These are phyloP conservation scores for Bursaphelenchus okinawaensis DNA, from an alignment of 2,888 invertebrate genomes.

Conservation along the genomic window DNA sequence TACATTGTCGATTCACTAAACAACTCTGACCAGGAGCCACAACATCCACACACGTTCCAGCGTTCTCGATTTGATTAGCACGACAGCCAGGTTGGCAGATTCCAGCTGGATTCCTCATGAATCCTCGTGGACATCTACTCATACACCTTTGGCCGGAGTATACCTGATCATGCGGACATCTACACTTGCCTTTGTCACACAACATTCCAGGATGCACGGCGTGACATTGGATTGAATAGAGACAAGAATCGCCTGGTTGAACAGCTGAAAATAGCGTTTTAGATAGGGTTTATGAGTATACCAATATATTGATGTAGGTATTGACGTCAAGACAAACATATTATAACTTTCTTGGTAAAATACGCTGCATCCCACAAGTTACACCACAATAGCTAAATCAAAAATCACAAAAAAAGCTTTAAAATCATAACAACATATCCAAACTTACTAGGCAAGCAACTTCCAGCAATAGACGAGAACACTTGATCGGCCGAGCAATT, in stretches of 20 bases:
- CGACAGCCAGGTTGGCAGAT: constrained; percentile 52
- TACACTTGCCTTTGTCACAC: constrained; percentile 40
- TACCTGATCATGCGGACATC: constrained; percentile 34
- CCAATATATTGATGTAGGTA: too few species aligned
- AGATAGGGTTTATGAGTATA: too few species aligned
- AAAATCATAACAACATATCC: too few species aligned
- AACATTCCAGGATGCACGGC: constrained; percentile 50
- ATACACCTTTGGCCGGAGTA: constrained; percentile 36
- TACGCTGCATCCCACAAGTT: too few species aligned
- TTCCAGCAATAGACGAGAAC: constrained; percentile 55
- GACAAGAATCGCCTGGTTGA: constrained; percentile 53
- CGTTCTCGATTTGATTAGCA: constrained; percentile 48
- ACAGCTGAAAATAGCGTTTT: constrained; percentile 35
- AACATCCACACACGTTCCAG: constrained; percentile 49
- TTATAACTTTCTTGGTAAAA: too few species aligned
- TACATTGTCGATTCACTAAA: constrained; percentile 53
- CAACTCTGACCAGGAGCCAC: constrained; percentile 48
- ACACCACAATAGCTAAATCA: too few species aligned
- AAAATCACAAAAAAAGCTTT: too few species aligned
- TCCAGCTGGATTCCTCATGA: constrained; percentile 40
- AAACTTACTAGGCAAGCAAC: constrained; percentile 50
- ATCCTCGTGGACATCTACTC: constrained; percentile 33
- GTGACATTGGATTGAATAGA: constrained; percentile 57
- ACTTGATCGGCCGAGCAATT: constrained; percentile 46
- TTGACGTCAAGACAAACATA: too few species aligned